Evolutionary conservation across 2,888 invertebrate genomes (phyloP), one percentile per base, ranked within the genome.

Genomic region (Lasioglossum marginatum): DNA sequence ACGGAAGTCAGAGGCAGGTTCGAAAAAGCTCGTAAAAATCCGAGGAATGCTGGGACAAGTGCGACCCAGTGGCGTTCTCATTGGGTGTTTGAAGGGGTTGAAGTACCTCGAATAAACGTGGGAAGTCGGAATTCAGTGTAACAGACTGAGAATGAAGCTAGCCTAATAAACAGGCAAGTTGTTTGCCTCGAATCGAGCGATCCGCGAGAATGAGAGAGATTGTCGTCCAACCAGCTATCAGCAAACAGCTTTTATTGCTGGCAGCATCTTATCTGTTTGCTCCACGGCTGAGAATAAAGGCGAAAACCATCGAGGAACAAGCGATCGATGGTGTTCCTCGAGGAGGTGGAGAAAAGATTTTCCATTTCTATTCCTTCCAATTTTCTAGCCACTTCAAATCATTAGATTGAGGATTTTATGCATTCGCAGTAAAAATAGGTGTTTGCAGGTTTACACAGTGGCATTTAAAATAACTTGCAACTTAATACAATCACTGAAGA

Each of bases 241-340:
- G 72, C 72, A 72, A 72, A 72, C 72, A 72, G 8, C 45, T 45
- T 45, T 72, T 72, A 72, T 43, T 45, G 31, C 60, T 60, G 57
- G 60, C 43, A 37, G 27, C 57, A 60, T 70, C 70, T 60, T 80
- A 80, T 79, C 60, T 27, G 60, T 60, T 60, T 27, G 60, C 27
- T 14, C 60, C 60, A 52, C 10, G 23, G 52, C 52, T n/a, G 23
- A 52, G 52, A 23, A 52, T 52, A 23, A 52, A 52, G 10, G 23
- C 52, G 52, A 1, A 10, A 52, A 48, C 57, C 57, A n/a, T n/a
- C 60, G 14, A 4, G 60, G 60, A 60, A 60, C 60, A 27, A 60
- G 27, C n/a, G 60, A 60, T 60, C 27, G 60, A 45, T 45, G 45
- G 16, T 45, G 45, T 45, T 16, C 1, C 45, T 45, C 45, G 45